Evolutionary conservation across 2,113 vertebrate genomes (phyloP).

Genomic region (Meleagris gallopavo): DNA sequence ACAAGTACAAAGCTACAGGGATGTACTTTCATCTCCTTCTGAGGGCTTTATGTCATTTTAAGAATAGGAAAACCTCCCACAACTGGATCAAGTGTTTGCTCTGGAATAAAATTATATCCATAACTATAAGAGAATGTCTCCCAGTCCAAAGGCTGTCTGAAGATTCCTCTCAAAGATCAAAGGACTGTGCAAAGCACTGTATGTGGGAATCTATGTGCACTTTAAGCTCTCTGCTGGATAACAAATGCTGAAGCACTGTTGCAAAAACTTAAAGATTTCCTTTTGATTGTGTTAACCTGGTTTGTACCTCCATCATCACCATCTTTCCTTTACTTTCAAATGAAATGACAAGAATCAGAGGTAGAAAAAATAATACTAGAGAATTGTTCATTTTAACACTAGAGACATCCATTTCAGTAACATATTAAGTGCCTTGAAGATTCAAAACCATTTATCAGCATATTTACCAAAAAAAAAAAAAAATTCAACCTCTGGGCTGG

Average conservation of each 20-base stretch:
- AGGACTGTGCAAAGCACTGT: not conserved
- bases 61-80: not conserved
- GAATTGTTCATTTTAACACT: not conserved
- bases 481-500: not conserved
- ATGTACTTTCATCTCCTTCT: slow-evolving; percentile 30
- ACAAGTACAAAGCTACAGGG: slow-evolving; percentile 14
- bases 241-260: not conserved
- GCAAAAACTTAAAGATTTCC: not conserved
- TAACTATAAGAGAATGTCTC: not conserved
- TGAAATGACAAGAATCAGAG: not conserved
- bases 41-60: not conserved
- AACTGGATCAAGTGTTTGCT: not conserved
- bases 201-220: not conserved
- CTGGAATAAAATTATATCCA: not conserved
- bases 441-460: not conserved
- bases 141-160: slow-evolving; percentile 18
- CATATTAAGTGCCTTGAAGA: not conserved
- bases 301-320: not conserved
- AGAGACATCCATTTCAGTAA: not conserved
- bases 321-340: not conserved
- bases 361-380: not conserved
- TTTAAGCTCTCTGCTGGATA: slow-evolving; percentile 34
- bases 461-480: not conserved
- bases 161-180: slow-evolving; percentile 46
- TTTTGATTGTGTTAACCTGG: not conserved